Percentiles rank a stretch among this genome's conserved stretches.
These are phyloP conservation scores for Pegoplata infirma DNA, from an alignment of 2,888 invertebrate species.

Conservation along the genomic window DNA sequence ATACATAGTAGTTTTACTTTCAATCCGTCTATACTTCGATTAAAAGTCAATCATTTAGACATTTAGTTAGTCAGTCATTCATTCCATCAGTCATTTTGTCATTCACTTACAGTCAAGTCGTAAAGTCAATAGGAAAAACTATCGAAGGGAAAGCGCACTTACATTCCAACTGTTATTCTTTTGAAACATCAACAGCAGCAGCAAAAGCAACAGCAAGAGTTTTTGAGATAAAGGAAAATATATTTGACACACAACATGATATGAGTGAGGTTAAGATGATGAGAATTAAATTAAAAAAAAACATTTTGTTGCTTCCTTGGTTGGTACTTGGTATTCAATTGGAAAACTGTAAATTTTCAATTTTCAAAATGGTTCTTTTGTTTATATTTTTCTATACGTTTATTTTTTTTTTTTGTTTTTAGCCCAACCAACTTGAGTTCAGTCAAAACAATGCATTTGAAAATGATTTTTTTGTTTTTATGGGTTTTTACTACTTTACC, in stretches of 20 bases:
- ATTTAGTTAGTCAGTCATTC: too few species aligned
- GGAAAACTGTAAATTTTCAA: conserved; percentile 40
- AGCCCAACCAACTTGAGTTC: too few species aligned
- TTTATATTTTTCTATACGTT: conserved; percentile 14
- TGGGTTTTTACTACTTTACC: neutral
- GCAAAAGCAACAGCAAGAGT: neutral
- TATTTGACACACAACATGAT: conserved; percentile 21
- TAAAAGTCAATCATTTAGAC: conserved; percentile 44
- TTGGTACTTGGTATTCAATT: conserved; percentile 14
- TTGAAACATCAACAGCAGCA: neutral
- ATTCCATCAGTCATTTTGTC: conserved; percentile 46
- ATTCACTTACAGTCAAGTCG: conserved; percentile 31
- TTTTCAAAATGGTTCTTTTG: conserved; percentile 48
- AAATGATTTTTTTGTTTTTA: neutral
- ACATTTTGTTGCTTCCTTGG: conserved; percentile 9
- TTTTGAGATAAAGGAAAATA: neutral
- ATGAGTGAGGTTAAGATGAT: conserved; percentile 42
- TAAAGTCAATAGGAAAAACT: conserved; percentile 28
- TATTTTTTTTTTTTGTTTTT: neutral
- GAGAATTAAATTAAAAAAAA: conserved; percentile 33
- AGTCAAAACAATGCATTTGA: neutral
- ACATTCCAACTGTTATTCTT: neutral
- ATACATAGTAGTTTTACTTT: too few species aligned
- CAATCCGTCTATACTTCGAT: too few species aligned
- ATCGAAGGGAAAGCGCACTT: neutral